A percentile compares a stretch with the other conserved stretches of the same genome.
These are phyloP conservation scores for Alcedo quadribrachys DNA, from an alignment of 2,797 vertebrate genomes.

Conservation along the genomic window DNA sequence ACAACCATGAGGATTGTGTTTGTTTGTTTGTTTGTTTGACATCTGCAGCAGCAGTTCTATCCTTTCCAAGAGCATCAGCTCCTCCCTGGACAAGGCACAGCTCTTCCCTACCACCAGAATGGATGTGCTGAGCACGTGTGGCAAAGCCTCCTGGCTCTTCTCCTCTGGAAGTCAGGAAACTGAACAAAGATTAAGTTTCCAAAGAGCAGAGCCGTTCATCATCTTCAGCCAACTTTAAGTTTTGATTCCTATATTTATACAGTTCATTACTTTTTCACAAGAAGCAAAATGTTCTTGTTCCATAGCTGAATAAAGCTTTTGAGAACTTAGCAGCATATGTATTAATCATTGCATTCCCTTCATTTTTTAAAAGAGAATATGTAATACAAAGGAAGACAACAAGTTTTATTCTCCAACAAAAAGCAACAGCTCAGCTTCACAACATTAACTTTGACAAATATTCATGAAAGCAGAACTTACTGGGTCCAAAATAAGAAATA, in stretches of 20 bases:
- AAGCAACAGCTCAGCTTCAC: constrained; percentile 37
- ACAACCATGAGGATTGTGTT: background rate
- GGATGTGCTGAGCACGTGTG: background rate
- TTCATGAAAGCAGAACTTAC: constrained; percentile 43
- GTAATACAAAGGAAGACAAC: constrained; percentile 41
- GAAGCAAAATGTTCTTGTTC: constrained; percentile 60
- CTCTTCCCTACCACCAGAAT: background rate
- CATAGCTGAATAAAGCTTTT: constrained; percentile 44
- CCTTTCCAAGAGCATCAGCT: background rate
- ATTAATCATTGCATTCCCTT: constrained; percentile 61
- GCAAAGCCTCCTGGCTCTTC: background rate
- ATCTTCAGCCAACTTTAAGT: constrained; percentile 30
- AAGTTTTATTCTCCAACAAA: constrained; percentile 36
- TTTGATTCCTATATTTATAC: constrained; percentile 68
- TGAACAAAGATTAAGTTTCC: constrained; percentile 54
- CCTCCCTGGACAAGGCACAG: background rate
- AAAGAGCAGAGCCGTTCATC: constrained; percentile 6
- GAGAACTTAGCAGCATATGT: constrained; percentile 45
- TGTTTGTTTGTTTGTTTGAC: background rate
- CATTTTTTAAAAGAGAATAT: constrained; percentile 53
- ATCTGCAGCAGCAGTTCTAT: background rate
- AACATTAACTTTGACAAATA: constrained; percentile 75
- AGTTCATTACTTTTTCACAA: constrained; percentile 62
- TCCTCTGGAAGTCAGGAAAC: constrained; percentile 20
- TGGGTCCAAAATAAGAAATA: constrained; percentile 17